A percentile compares a stretch with the other conserved stretches of the same genome.
These are phyloP conservation scores for Gisinianus flammeolus DNA, from an alignment of 2,888 invertebrate genomes.

Conservation along the genomic window DNA sequence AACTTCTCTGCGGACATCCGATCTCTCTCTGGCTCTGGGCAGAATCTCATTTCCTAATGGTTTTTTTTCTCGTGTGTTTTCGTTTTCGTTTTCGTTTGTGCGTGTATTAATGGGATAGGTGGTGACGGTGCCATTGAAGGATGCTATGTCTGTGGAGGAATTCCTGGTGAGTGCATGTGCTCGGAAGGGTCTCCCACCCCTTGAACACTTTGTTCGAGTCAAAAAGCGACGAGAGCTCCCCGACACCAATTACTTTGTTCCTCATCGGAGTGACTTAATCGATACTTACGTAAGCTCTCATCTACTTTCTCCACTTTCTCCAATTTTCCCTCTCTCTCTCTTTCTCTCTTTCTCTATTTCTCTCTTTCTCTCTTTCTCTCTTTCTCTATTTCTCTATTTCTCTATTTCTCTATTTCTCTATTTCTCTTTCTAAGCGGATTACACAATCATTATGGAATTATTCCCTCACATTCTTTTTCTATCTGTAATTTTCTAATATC, in stretches of 20 bases:
- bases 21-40: no score
- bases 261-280: conserved; percentile 90
- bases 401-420: no score
- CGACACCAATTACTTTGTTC: conserved; percentile 95
- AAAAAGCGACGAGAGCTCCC: conserved; percentile 94
- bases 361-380: not conserved
- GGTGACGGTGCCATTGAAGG: conserved; percentile 84
- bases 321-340: not conserved
- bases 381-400: not conserved
- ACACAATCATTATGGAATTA: not conserved
- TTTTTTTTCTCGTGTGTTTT: not conserved
- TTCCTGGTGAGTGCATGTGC: conserved; percentile 91
- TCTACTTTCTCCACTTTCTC: no score
- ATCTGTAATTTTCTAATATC: not conserved
- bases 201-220: conserved; percentile 94
- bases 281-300: conserved; percentile 94
- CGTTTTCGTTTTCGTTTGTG: no score
- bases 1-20: no score
- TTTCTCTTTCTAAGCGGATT: no score
- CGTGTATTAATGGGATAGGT: conserved; percentile 61
- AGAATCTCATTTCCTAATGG: conserved; percentile 12
- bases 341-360: not conserved
- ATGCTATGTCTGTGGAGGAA: conserved; percentile 94
- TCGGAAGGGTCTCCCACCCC: conserved; percentile 87
- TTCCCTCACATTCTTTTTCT: not conserved